Base-by-base conservation (phyloP, 2,113 vertebrate species). In the Noctilio leporinus region DNA sequence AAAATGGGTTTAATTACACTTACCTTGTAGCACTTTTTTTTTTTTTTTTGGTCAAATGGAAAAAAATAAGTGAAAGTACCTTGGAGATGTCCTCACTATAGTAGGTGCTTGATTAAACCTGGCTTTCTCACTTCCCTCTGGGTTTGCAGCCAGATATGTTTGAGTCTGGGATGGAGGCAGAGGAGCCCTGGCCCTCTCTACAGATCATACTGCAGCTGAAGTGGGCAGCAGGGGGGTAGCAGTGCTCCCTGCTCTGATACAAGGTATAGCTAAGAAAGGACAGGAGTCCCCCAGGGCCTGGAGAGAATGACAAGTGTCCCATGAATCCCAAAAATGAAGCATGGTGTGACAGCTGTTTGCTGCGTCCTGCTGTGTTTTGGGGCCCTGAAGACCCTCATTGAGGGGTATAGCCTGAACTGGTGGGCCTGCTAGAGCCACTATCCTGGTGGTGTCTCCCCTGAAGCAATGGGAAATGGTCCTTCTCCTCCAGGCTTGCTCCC, bases 261-360 rank as follows among this genome's bases (percentile, higher is more conserved):
- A 55, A 81, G 80, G 82, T 94, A 38, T 49, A 91, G 12, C 47
- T 62, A 24, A 83, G 72, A 65, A 62, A 65, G 97, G 64, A 81
- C 90, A 38, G 91, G 90, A 92, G 91, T 45, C 84, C 1, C 0
- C 72, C 86, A 43, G 64, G 40, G 62, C 59, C 53, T 62, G 45
- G 77, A 93, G 59, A 93, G 87, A 96, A 97, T 95, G 94, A 64
- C 73, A 94, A 51, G 86, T 28, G 0, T 94, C 91, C 59, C 12
- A 49, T 69, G 83, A 51, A 86, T 97, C 78, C 73, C 89, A 30
- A 47, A 80, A 89, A 95, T 93, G 94, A 91, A 96, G 89, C 0
- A 1, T 45, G 40, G 10, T 53, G 20, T 78, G 78, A 95, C 95
- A 97, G 93, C 95, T 97, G 96, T 17, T 82, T 10, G 35, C 64